These are phyloP conservation scores for Danio aesculapii DNA, from an alignment of 2,797 vertebrate species.

Conservation along the genomic window DNA sequence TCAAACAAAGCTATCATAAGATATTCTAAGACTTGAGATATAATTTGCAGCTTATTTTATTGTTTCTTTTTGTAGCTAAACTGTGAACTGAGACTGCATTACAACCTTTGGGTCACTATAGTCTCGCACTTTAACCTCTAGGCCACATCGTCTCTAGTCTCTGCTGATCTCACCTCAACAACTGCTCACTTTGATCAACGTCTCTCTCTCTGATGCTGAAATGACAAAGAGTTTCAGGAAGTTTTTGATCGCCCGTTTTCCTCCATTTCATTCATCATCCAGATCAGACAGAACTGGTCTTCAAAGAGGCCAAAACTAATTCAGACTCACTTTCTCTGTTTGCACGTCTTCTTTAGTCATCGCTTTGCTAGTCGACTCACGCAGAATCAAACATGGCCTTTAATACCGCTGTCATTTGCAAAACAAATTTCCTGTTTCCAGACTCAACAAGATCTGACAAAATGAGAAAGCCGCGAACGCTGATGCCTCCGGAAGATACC, in stretches of 20 bases:
- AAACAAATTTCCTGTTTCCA: constrained; percentile 54
- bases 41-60: neutral
- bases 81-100: neutral
- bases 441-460: constrained; percentile 34
- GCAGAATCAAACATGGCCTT: constrained; percentile 11
- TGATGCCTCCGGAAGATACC: constrained; percentile 52
- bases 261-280: constrained; percentile 18
- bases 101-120: neutral
- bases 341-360: constrained; percentile 25
- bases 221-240: neutral
- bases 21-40: neutral
- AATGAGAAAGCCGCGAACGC: constrained; percentile 21
- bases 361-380: constrained; percentile 38
- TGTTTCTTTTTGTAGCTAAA: neutral
- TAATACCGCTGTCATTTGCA: constrained; percentile 48
- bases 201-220: constrained; percentile 9
- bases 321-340: constrained; percentile 35
- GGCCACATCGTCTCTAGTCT: neutral
- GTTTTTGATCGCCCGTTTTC: constrained; percentile 1
- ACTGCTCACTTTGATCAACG: constrained; percentile 11
- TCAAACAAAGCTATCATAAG: constrained; percentile 6
- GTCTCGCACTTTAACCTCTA: neutral
- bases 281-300: constrained; percentile 20
- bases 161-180: constrained; percentile 17
- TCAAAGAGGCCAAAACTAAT: constrained; percentile 37